A percentile compares a stretch with the other conserved stretches of the same genome.
These are phyloP conservation scores for Chloropsis hardwickii DNA, from an alignment of 2,113 vertebrate species.

Conservation along the genomic window DNA sequence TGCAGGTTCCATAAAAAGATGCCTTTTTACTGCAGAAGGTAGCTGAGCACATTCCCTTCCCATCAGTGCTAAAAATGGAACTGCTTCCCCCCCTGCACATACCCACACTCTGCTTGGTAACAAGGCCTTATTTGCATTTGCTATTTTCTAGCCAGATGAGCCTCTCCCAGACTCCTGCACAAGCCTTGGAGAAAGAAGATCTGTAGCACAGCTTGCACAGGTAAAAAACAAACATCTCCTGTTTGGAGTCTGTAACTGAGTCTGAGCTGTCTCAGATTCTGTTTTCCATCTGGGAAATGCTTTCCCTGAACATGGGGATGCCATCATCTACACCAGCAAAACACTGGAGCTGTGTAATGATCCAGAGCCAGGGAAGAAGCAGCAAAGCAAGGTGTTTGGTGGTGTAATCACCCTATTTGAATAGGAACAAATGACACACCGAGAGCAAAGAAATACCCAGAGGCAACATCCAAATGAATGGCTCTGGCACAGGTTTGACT, in stretches of 20 bases:
- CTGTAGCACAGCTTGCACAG: slow-evolving; percentile 79
- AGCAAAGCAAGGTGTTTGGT: neutral
- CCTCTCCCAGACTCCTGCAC: neutral
- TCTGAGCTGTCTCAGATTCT: neutral
- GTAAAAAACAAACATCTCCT: slow-evolving; percentile 53
- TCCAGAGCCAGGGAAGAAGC: neutral
- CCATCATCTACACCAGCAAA: neutral
- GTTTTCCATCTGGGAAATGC: neutral
- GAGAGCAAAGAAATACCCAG: neutral
- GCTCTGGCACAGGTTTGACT: neutral
- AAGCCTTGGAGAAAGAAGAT: slow-evolving; percentile 60
- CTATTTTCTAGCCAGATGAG: slow-evolving; percentile 51
- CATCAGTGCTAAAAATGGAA: slow-evolving; percentile 6
- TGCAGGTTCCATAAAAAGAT: slow-evolving; percentile 22
- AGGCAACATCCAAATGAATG: neutral
- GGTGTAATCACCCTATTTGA: neutral
- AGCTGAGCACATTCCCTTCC: slow-evolving; percentile 18
- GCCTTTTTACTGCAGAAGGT: neutral
- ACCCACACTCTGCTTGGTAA: slow-evolving; percentile 7
- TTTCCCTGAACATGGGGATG: neutral
- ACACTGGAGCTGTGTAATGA: neutral
- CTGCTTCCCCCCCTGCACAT: slow-evolving; percentile 3
- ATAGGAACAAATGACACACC: neutral
- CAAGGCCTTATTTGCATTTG: slow-evolving; percentile 9
- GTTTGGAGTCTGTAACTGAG: neutral